Evolutionary conservation across 2,113 vertebrate genomes (phyloP), one percentile per base, ranked within the genome.

Genomic region (Narcine bancroftii): DNA sequence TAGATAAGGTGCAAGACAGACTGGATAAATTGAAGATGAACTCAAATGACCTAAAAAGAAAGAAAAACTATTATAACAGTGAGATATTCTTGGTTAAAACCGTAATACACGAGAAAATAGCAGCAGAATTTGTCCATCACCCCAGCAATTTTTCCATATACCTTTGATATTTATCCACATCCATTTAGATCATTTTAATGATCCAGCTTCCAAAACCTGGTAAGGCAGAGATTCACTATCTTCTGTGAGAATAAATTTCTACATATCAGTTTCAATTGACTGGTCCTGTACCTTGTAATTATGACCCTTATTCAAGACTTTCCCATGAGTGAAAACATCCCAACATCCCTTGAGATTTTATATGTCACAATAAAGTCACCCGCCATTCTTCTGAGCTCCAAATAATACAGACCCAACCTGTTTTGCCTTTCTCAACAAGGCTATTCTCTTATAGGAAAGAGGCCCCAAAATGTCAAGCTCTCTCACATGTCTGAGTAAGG

Each of bases 1-100:
- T 95, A 99, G 95, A 93, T 99, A 99, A 0, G 99, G 99, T 39
- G 99, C 99, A 93, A 99, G 96, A 94, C 99, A 99, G 81, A 99
- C 99, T 0, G 98, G 99, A 93, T 99, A 99, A 95, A 99, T 99
- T 1, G 99, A 99, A 26, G 99, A 99, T 93, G 99, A 99, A 93
- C 99, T 99, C 93, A 99, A 95, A 93, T 99, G 98, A 92, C 99
- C 99, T 99, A 93, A 89, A n/a, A 94, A 92, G 93, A 92, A 94
- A 92, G 92, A 42, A 76, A 75, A 72, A 53, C 15, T 93, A 92
- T 36, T 87, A 92, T 45, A 56, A 77, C 7, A 92, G 56, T 63
- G n/a, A 92, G 50, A 92, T 19, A 92, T 50, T 91, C 36, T 10
- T 45, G 3, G 3, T 79, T 42, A 3, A 63, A 39, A 26, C 66